A percentile compares a stretch with the other conserved stretches of the same genome.
These are phyloP conservation scores for Bombycilla garrulus DNA, from an alignment of 2,113 vertebrate species.

Conservation along the genomic window DNA sequence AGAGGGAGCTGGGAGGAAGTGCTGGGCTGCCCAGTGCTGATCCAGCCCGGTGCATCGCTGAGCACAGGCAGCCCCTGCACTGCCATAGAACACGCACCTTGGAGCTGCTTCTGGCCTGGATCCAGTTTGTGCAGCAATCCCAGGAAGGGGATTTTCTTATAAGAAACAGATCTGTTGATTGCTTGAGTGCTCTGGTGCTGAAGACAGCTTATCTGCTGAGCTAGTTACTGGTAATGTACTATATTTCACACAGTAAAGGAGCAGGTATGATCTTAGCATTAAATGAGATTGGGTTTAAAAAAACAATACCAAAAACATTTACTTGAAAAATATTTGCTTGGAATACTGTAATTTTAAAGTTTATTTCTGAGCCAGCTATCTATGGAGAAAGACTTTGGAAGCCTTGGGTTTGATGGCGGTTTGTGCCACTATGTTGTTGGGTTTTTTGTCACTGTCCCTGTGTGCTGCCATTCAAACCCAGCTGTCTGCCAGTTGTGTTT, in stretches of 20 bases:
- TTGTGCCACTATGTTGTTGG: background rate
- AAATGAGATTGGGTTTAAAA: background rate
- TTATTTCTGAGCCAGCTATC: background rate
- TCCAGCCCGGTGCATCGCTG: background rate
- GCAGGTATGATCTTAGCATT: background rate
- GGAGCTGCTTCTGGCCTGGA: background rate
- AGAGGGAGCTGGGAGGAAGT: background rate
- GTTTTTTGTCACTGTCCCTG: background rate
- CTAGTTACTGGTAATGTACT: background rate
- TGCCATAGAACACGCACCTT: background rate
- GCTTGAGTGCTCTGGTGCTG: background rate
- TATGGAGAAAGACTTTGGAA: background rate
- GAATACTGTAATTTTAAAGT: background rate
- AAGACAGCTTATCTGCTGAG: background rate
- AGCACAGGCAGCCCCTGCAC: background rate
- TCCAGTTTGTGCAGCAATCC: background rate
- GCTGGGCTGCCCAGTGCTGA: background rate
- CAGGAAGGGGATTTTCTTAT: background rate
- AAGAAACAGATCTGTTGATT: background rate
- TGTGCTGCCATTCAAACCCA: background rate
- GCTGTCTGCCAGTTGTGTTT: background rate
- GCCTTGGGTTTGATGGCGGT: background rate
- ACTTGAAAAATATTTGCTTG: background rate
- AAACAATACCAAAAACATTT: background rate
- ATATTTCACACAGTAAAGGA: background rate